These are phyloP conservation scores for Ricordea florida DNA, from an alignment of 92 coral and sea anemone species.

Conservation along the genomic window DNA sequence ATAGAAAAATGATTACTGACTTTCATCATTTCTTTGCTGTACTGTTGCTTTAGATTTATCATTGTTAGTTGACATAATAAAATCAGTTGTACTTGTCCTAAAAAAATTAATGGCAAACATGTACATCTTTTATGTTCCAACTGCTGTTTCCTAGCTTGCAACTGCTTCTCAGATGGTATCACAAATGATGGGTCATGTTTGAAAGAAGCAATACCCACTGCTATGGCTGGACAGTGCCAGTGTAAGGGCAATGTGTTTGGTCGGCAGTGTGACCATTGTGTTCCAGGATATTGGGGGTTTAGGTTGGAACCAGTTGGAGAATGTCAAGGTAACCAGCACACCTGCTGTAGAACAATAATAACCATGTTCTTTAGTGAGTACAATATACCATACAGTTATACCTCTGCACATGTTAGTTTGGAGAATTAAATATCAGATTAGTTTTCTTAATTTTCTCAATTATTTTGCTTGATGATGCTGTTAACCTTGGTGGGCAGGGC, in stretches of 20 bases:
- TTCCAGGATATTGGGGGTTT: conserved; percentile 88
- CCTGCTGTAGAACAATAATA: not conserved
- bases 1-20: too few species aligned
- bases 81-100: too few species aligned
- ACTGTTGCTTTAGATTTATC: not conserved
- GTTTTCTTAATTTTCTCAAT: too few species aligned
- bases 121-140: too few species aligned
- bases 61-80: not conserved
- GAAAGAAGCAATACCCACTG: conserved; percentile 47
- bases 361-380: too few species aligned
- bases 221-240: conserved; percentile 73
- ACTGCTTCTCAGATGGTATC: conserved; percentile 83
- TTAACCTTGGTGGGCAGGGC: too few species aligned
- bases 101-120: too few species aligned
- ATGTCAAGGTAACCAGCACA: conserved; percentile 66
- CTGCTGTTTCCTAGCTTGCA: conserved; percentile 61
- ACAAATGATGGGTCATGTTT: conserved; percentile 75
- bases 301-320: conserved; percentile 75
- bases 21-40: not conserved
- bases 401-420: too few species aligned
- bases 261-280: conserved; percentile 80
- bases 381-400: too few species aligned
- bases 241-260: conserved; percentile 87
- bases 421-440: too few species aligned
- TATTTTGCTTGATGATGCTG: too few species aligned